phyloP scores from a whole-genome alignment of 1,140 invertebrate genomes.

The Neuroterus valhalla region DNA sequence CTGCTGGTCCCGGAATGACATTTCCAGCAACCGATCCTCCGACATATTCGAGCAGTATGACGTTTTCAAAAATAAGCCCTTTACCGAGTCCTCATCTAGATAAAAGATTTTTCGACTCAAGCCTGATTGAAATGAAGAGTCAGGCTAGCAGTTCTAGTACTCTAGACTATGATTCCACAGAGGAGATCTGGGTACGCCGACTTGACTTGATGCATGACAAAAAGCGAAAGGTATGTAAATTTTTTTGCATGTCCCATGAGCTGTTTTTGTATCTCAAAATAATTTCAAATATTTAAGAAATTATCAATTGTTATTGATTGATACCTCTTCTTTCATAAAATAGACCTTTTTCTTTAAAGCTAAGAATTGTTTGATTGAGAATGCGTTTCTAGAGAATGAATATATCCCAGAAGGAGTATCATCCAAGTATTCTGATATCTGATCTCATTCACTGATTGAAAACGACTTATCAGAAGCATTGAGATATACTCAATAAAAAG shows the following conservation, averaged over 20 bases:
- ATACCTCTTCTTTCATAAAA: no score
- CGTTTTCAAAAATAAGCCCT: conserved; percentile 72
- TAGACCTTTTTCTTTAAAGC: no score
- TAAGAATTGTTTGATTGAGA: not conserved
- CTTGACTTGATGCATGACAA: conserved; percentile 72
- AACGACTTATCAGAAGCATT: conserved; percentile 9
- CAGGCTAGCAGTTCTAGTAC: conserved; percentile 80
- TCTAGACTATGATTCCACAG: conserved; percentile 77
- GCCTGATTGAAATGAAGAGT: conserved; percentile 87
- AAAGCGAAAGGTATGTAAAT: conserved; percentile 65
- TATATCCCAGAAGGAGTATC: not conserved
- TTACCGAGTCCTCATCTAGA: conserved; percentile 83
- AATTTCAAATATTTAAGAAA: no score
- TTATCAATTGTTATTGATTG: no score
- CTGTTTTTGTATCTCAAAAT: no score
- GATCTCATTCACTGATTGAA: conserved; percentile 13
- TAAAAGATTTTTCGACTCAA: conserved; percentile 86
- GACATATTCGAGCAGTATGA: conserved; percentile 71
- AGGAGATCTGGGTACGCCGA: conserved; percentile 84
- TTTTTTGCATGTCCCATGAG: no score
- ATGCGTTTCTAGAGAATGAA: not conserved
- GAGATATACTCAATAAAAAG: not conserved
- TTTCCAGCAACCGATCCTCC: conserved; percentile 73
- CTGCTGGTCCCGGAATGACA: conserved; percentile 70
- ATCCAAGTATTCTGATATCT: not conserved